These are phyloP conservation scores for Lagenorhynchus albirostris DNA, from an alignment of 2,113 vertebrate species.

Conservation along the genomic window DNA sequence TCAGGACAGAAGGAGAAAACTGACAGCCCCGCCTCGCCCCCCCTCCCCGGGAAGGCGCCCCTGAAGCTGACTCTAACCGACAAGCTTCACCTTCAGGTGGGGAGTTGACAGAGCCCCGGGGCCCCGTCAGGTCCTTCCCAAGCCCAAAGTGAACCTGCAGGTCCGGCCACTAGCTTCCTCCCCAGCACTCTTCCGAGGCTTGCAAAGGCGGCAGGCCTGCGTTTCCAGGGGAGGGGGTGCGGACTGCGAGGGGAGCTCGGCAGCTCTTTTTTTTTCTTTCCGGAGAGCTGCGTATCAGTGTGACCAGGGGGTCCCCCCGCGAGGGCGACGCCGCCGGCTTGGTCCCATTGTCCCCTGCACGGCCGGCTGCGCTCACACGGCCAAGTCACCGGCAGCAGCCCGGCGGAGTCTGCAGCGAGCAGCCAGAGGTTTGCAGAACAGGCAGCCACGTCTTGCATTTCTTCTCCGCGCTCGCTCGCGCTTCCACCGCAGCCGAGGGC, in stretches of 20 bases:
- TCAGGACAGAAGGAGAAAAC: not conserved
- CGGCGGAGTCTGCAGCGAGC: not conserved
- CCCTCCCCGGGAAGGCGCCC: not conserved
- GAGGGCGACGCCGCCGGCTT: not conserved
- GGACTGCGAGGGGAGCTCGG: not conserved
- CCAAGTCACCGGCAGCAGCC: not conserved
- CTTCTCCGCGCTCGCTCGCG: not conserved
- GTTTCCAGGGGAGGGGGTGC: not conserved
- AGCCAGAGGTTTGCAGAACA: not conserved
- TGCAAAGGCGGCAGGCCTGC: not conserved
- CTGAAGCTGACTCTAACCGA: not conserved
- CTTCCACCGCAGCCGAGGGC: not conserved
- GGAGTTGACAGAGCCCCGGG: no score
- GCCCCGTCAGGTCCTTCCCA: not conserved
- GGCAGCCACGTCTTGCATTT: not conserved
- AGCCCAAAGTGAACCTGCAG: not conserved
- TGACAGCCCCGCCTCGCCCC: not conserved
- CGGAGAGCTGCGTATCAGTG: not conserved
- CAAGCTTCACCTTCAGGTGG: not conserved
- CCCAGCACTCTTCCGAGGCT: not conserved
- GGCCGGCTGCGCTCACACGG: not conserved
- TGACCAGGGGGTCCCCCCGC: not conserved
- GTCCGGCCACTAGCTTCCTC: not conserved
- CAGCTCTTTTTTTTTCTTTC: not conserved
- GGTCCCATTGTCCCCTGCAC: not conserved